phyloP scores from a whole-genome alignment of 1,140 invertebrate species.

The Calliopsis andreniformis region DNA sequence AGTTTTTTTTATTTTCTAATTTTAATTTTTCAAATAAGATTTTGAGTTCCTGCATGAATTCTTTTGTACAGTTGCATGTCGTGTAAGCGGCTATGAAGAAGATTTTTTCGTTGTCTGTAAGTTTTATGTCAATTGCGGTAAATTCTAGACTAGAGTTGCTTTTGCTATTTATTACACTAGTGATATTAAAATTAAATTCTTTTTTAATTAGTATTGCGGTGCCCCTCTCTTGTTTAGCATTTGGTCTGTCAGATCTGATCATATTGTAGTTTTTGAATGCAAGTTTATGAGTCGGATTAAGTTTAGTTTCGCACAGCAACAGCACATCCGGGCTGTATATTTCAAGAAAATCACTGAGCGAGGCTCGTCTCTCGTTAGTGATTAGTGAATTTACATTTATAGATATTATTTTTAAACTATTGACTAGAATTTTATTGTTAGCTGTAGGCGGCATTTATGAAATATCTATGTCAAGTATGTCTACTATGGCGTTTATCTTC shows the following conservation, averaged over 20 bases:
- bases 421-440: background rate
- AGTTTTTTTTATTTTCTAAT: conserved; percentile 21
- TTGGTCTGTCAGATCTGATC: conserved; percentile 47
- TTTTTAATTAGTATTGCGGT: conserved; percentile 53
- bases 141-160: conserved; percentile 18
- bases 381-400: conserved; percentile 53
- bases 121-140: conserved; percentile 32
- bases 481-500: too few species aligned
- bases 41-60: background rate
- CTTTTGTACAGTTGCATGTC: background rate
- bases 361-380: conserved; percentile 36
- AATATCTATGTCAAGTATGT: background rate
- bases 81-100: conserved; percentile 36
- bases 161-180: too few species aligned
- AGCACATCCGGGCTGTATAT: conserved; percentile 38
- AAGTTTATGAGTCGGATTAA: conserved; percentile 38
- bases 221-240: conserved; percentile 31
- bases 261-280: conserved; percentile 36
- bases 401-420: background rate
- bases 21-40: conserved; percentile 9
- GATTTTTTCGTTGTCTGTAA: conserved; percentile 24
- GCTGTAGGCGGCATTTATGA: conserved; percentile 9
- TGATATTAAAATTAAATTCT: conserved; percentile 28
- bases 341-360: conserved; percentile 17
- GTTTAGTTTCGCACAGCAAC: conserved; percentile 50